Evolutionary conservation across 2,888 invertebrate genomes (phyloP).

Genomic region (Hirtodrosophila cameraria): DNA sequence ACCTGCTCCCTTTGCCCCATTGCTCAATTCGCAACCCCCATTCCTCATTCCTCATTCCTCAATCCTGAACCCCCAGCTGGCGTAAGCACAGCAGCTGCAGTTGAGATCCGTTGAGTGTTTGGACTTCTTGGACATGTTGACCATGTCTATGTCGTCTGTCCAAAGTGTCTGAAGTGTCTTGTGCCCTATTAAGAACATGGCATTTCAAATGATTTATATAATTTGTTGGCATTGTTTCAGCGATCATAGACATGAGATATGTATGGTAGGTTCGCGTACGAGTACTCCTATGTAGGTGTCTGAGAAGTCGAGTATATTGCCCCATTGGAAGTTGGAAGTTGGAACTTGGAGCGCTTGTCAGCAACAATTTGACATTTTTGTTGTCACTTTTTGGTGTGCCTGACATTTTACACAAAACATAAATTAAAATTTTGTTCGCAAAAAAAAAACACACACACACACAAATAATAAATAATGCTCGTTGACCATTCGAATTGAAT

Average conservation of each 20-base stretch:
- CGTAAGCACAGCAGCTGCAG: slow-evolving; percentile 63
- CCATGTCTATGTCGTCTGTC: slow-evolving; percentile 62
- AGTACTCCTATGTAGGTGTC: slow-evolving; percentile 46
- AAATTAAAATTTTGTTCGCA: slow-evolving; percentile 62
- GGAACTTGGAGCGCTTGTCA: slow-evolving; percentile 54
- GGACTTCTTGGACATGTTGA: slow-evolving; percentile 52
- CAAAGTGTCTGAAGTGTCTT: slow-evolving; percentile 67
- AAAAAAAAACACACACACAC: slow-evolving; percentile 13
- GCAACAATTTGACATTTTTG: slow-evolving; percentile 71
- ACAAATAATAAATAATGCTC: slow-evolving; percentile 16
- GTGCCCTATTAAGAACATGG: slow-evolving; percentile 74
- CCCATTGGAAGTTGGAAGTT: slow-evolving; percentile 33
- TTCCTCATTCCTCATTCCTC: no score
- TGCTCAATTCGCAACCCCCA: no score
- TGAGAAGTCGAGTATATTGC: slow-evolving; percentile 39
- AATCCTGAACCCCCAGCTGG: not conserved
- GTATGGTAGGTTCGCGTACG: not conserved
- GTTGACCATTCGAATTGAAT: slow-evolving; percentile 4
- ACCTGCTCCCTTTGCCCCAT: not conserved
- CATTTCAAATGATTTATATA: slow-evolving; percentile 75
- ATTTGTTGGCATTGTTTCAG: slow-evolving; percentile 63
- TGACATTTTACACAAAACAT: slow-evolving; percentile 75
- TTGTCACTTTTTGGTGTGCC: slow-evolving; percentile 70
- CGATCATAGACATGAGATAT: slow-evolving; percentile 50
- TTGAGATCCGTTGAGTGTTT: slow-evolving; percentile 26